phyloP scores from a whole-genome alignment of 2,113 vertebrate species.

The Solea senegalensis region DNA sequence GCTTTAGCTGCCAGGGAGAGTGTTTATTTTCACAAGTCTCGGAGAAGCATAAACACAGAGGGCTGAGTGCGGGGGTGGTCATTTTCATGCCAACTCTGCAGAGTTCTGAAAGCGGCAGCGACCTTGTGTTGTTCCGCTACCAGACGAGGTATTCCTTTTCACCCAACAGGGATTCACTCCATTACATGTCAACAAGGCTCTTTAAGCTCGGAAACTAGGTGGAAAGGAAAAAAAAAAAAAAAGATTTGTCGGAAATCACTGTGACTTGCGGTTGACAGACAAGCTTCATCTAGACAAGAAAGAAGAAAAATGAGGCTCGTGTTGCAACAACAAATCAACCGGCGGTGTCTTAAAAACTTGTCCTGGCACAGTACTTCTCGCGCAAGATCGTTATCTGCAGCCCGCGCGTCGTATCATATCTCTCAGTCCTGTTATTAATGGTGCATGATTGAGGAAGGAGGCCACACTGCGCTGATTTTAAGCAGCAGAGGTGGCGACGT shows the following conservation, averaged over 20 bases:
- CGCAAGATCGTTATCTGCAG: constrained; percentile 14
- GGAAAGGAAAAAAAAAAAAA: constrained; percentile 7
- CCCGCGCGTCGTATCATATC: background rate
- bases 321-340: constrained; percentile 65
- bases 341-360: constrained; percentile 51
- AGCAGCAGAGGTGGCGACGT: background rate
- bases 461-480: constrained; percentile 4
- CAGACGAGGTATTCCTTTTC: constrained; percentile 66
- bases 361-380: constrained; percentile 23
- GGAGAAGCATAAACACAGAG: constrained; percentile 66
- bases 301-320: constrained; percentile 38
- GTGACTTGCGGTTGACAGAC: constrained; percentile 67
- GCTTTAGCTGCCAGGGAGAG: constrained; percentile 60
- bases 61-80: constrained; percentile 52
- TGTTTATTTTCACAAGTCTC: constrained; percentile 76
- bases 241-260: constrained; percentile 51
- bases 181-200: constrained; percentile 69
- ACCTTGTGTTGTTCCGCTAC: constrained; percentile 53
- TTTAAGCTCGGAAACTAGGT: constrained; percentile 61
- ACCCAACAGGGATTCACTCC: constrained; percentile 70
- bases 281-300: constrained; percentile 33
- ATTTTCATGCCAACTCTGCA: constrained; percentile 56
- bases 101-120: constrained; percentile 49
- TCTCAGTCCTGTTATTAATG: constrained; percentile 9
- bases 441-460: constrained; percentile 13